phyloP scores from a whole-genome alignment of 2,113 vertebrate genomes.

The Sigmodon hispidus region DNA sequence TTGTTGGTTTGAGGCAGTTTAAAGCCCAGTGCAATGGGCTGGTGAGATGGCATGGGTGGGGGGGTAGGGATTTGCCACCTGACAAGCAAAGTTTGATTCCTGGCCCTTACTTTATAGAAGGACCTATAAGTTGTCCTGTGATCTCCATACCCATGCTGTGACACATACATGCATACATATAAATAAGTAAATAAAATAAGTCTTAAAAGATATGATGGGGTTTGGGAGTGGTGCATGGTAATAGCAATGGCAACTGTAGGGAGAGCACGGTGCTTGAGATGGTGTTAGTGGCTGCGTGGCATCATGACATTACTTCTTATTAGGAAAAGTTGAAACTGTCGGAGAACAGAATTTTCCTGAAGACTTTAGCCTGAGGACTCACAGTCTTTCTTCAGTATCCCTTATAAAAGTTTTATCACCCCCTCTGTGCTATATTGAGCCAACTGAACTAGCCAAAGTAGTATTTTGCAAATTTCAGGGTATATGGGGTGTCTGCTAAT shows the following conservation, averaged over 20 bases:
- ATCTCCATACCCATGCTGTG: neutral
- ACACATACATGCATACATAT: neutral
- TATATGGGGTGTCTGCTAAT: neutral
- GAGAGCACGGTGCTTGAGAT: neutral
- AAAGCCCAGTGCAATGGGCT: neutral
- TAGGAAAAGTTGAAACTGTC: slow-evolving; percentile 64
- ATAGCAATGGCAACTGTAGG: neutral
- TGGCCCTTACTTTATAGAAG: neutral
- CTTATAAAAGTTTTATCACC: neutral
- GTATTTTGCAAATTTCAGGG: slow-evolving; percentile 18
- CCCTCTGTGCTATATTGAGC: neutral
- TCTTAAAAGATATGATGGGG: neutral
- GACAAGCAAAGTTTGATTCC: too few relatives aligned
- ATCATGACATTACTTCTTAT: neutral
- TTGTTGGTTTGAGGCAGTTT: slow-evolving; percentile 1
- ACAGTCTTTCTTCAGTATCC: slow-evolving; percentile 48
- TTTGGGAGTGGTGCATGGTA: neutral
- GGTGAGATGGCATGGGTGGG: neutral
- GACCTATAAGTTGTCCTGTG: neutral
- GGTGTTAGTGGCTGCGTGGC: neutral
- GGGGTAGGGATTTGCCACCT: too few relatives aligned
- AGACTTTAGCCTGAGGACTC: neutral
- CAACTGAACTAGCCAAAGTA: neutral
- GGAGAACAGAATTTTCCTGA: slow-evolving; percentile 49
- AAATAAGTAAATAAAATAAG: neutral